These are phyloP conservation scores for Archegozetes longisetosus DNA, from an alignment of 1,140 invertebrate species.

Conservation along the genomic window DNA sequence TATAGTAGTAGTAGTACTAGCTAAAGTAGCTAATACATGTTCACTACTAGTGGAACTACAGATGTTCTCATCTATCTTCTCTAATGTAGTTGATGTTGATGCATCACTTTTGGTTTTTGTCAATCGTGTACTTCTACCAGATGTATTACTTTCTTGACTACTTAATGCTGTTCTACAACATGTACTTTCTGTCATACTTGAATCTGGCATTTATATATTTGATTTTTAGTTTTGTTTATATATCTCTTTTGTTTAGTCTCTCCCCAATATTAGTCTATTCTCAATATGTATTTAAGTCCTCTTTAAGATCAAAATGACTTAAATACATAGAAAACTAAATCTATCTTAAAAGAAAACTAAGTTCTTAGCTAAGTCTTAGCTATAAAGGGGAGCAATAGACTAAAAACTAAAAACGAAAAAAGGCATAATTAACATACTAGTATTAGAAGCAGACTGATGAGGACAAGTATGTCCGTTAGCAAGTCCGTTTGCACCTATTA, in stretches of 20 bases:
- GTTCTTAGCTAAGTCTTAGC: too few relatives aligned
- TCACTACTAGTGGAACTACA: background rate
- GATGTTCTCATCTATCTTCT: background rate
- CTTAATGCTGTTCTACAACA: constrained; percentile 7
- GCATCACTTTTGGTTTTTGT: constrained; percentile 17
- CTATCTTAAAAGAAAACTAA: too few relatives aligned
- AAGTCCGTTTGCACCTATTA: background rate
- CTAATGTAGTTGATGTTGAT: constrained; percentile 11
- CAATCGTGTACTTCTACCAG: constrained; percentile 1
- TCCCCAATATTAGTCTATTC: too few relatives aligned
- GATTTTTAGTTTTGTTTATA: too few relatives aligned
- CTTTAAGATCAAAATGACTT: too few relatives aligned
- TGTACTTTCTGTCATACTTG: constrained; percentile 10
- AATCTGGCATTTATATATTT: too few relatives aligned
- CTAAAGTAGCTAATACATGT: background rate
- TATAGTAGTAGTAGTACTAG: background rate
- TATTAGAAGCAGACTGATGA: constrained; percentile 12
- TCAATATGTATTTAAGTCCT: too few relatives aligned
- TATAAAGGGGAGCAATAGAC: too few relatives aligned
- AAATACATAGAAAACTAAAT: too few relatives aligned
- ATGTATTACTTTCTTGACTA: background rate
- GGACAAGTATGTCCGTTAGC: background rate
- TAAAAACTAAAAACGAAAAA: too few relatives aligned
- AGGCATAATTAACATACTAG: background rate
- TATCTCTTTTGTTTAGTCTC: too few relatives aligned